Conservation (phyloP, 2,113 vertebrate species). For the Salvelinus sp. region DNA sequence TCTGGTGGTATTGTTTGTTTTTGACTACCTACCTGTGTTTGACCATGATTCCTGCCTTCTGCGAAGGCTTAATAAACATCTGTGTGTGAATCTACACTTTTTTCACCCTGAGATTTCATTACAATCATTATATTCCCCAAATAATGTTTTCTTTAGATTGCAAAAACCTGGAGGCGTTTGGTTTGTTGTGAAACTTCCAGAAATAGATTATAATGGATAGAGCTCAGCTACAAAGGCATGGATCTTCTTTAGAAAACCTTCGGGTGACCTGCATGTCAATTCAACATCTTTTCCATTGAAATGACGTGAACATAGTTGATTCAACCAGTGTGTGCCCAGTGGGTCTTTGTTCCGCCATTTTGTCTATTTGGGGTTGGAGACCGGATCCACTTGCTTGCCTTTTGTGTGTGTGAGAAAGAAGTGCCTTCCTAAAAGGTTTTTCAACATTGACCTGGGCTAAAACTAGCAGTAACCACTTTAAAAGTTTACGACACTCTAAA, state of each 20-base stretch:
- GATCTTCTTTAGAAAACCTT: not conserved
- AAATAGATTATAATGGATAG: slow-evolving; percentile 8
- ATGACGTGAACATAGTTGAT: too few relatives aligned
- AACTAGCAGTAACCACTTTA: not conserved
- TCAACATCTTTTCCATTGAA: not conserved
- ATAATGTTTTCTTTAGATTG: not conserved
- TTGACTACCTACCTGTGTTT: too few relatives aligned
- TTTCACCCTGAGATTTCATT: too few relatives aligned
- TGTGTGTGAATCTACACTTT: too few relatives aligned
- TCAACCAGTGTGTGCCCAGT: too few relatives aligned
- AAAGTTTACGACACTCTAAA: not conserved
- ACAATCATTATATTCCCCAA: not conserved
- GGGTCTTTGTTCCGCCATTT: not conserved
- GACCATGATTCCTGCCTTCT: too few relatives aligned
- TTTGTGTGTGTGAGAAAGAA: not conserved
- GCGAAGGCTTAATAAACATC: too few relatives aligned
- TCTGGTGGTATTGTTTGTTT: too few relatives aligned
- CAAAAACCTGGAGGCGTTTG: not conserved
- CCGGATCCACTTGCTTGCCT: slow-evolving; percentile 1
- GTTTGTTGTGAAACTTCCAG: slow-evolving; percentile 4
- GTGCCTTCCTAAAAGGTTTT: not conserved
- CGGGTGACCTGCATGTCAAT: not conserved
- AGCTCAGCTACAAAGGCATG: not conserved
- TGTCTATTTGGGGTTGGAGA: slow-evolving; percentile 7
- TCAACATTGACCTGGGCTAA: not conserved